Conservation (phyloP, 1,140 invertebrate genomes). For the Melitaea cinxia region DNA sequence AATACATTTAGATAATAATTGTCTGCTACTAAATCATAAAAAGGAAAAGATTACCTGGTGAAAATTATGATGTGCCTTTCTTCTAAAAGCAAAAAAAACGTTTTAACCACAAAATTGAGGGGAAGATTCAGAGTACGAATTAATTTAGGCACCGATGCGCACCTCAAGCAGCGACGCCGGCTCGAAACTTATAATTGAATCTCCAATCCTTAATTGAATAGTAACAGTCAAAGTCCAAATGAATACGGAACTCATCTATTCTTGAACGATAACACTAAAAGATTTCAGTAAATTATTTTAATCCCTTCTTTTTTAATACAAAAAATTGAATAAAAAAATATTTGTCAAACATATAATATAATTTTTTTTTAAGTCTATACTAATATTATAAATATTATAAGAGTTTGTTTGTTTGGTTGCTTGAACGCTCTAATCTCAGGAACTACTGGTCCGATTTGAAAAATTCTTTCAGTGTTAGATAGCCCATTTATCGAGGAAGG, state of each 20-base stretch:
- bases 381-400: too few relatives aligned
- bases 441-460: too few relatives aligned
- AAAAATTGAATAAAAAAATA: too few relatives aligned
- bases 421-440: too few relatives aligned
- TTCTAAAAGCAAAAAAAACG: not conserved
- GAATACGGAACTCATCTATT: conserved; percentile 45
- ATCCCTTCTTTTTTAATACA: not conserved
- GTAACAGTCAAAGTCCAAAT: conserved; percentile 60
- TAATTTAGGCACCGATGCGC: conserved; percentile 54
- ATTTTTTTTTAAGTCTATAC: too few relatives aligned
- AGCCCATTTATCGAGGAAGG: too few relatives aligned
- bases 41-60: too few relatives aligned
- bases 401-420: too few relatives aligned
- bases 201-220: conserved; percentile 62
- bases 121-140: conserved; percentile 47
- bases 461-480: too few relatives aligned
- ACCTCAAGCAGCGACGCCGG: conserved; percentile 44
- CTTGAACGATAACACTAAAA: conserved; percentile 26
- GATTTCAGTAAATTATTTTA: conserved; percentile 1
- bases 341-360: too few relatives aligned
- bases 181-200: conserved; percentile 71
- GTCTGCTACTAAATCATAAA: too few relatives aligned
- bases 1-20: not conserved
- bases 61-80: too few relatives aligned
- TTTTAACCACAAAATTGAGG: conserved; percentile 2